Base-by-base conservation (phyloP, 2,797 vertebrate species). In the Microcaecilia unicolor region DNA sequence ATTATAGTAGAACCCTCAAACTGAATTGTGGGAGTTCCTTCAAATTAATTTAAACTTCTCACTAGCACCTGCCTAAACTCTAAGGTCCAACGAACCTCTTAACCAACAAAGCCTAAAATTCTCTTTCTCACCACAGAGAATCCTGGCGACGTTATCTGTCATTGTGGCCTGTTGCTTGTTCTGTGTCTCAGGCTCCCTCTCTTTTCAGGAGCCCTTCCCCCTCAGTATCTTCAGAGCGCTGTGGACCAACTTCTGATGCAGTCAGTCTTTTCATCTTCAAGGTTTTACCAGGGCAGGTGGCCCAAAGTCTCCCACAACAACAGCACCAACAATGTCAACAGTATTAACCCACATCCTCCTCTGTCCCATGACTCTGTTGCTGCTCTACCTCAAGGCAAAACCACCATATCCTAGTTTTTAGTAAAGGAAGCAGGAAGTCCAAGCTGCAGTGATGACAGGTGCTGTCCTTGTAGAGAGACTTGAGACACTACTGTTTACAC, bases 401-500 rank as follows among this genome's bases (percentile, higher is more conserved):
- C 23, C 1, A 1, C n/a, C 17, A 32, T 29, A 35, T 45, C 56
- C 33, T 18, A 55, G 37, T 41, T 30, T 18, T 13, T 3, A 14
- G 9, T 5, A 3, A 10, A 19, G 15, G 25, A 2, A 14, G 1
- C 4, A 0, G 1, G 32, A 32, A 13, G 18, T 26, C 20, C 18
- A 13, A 36, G 16, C 2, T 4, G 13, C 18, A 24, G 8, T 20
- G 17, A 7, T 9, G 34, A 37, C 31, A n/a, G 28, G 3, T 17
- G 24, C 31, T 43, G 6, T 22, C n/a, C 23, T 28, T n/a, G n/a
- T 23, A 18, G 10, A 13, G 29, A 17, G 25, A 17, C 29, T 25
- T n/a, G 22, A 36, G 34, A 18, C 28, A 18, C 18, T n/a, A 26
- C n/a, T 59, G 15, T 34, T 43, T 54, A 29, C 28, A 41, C 22